phyloP scores from a whole-genome alignment of 1,140 invertebrate genomes.

The Battus philenor region DNA sequence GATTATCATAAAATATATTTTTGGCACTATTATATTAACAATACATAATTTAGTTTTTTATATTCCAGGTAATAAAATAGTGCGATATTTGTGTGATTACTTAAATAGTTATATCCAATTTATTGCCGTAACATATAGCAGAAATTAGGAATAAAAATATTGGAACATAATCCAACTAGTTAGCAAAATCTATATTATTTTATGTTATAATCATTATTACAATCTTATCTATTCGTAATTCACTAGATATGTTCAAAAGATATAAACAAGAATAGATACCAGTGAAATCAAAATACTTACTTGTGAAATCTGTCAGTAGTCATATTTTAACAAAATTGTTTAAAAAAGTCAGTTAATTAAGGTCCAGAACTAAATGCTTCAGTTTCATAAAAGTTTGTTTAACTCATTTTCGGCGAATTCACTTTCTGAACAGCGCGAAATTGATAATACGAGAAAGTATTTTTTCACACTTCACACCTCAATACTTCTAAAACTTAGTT shows the following conservation, averaged over 20 bases:
- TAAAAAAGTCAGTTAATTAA: slow-evolving; percentile 7
- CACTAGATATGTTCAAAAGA: background rate
- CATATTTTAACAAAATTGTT: too few relatives aligned
- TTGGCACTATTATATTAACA: too few relatives aligned
- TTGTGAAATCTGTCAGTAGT: slow-evolving; percentile 69
- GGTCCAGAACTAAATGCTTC: slow-evolving; percentile 1
- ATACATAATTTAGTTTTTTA: too few relatives aligned
- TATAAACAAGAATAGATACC: background rate
- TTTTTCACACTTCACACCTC: slow-evolving; percentile 55
- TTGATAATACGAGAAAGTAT: slow-evolving; percentile 57
- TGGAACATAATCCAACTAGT: too few relatives aligned
- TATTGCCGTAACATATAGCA: too few relatives aligned
- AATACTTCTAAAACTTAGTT: slow-evolving; percentile 28
- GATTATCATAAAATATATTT: too few relatives aligned
- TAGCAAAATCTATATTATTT: too few relatives aligned
- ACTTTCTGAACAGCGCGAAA: slow-evolving; percentile 38
- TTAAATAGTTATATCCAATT: too few relatives aligned
- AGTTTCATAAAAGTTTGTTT: slow-evolving; percentile 32
- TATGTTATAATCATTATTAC: slow-evolving; percentile 3
- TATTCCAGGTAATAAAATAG: too few relatives aligned
- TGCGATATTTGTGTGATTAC: too few relatives aligned
- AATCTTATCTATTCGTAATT: slow-evolving; percentile 12
- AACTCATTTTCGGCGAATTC: slow-evolving; percentile 59
- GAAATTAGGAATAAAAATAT: too few relatives aligned
- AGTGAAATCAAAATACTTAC: slow-evolving; percentile 41